A percentile compares a stretch with the other conserved stretches of the same genome.
These are phyloP conservation scores for Triops longicaudatus DNA, from an alignment of 1,140 invertebrate species.

Conservation along the genomic window DNA sequence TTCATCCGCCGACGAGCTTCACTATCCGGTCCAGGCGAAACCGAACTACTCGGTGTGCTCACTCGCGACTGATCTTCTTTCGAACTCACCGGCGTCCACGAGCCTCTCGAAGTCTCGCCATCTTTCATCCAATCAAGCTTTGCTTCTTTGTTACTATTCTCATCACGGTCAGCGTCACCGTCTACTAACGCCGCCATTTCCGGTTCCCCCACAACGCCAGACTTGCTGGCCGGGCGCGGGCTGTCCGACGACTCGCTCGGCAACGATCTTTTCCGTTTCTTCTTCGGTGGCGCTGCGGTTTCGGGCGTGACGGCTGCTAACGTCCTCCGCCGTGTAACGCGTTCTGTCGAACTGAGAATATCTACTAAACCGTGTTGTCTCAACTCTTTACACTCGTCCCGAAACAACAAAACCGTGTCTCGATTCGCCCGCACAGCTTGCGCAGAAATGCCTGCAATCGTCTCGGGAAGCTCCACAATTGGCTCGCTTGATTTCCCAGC, in stretches of 20 bases:
- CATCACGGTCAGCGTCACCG: not conserved
- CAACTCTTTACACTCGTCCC: constrained; percentile 18
- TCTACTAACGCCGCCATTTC: not conserved
- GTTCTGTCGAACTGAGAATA: not conserved
- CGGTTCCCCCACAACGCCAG: not conserved
- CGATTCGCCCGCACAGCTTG: not conserved
- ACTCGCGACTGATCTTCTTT: not conserved
- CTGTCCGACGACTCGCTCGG: not conserved
- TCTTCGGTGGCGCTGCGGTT: not conserved
- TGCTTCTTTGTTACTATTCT: not conserved
- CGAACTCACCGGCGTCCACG: constrained; percentile 4
- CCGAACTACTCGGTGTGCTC: not conserved
- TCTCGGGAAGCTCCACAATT: too few species aligned
- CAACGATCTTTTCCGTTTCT: not conserved
- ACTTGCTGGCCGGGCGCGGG: not conserved
- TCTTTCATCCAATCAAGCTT: not conserved
- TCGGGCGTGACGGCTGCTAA: not conserved
- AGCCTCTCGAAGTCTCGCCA: not conserved
- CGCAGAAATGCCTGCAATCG: not conserved
- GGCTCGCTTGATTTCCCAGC: too few species aligned
- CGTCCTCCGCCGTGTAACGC: not conserved
- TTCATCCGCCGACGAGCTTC: not conserved
- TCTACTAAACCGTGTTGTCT: not conserved
- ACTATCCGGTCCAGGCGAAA: not conserved
- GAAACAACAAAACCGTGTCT: not conserved